Base-by-base conservation (phyloP, 2,113 vertebrate genomes). In the Actinemys pallida region DNA sequence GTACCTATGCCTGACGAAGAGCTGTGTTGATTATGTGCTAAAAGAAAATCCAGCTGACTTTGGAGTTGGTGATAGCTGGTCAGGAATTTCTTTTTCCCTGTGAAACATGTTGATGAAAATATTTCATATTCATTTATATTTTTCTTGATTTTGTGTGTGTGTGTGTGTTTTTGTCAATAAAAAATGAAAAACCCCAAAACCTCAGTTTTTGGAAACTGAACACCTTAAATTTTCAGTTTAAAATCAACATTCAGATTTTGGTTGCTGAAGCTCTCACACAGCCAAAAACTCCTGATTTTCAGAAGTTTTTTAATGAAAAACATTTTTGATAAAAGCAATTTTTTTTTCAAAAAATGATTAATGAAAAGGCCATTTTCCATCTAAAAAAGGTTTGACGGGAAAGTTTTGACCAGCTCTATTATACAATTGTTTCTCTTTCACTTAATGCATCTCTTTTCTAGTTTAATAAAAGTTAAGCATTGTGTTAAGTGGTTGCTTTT, bases 401-500 rank as follows among this genome's bases (percentile, higher is more conserved):
- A 25, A 1, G 84, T 91, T 92, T 81, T 59, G 39, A 22, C 75
- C 49, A 3, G 8, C 31, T 84, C 42, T 89, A 81, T 39, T 89
- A 84, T 50, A 10, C 39, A 76, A 49, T 45, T 45, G 14, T 59
- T 83, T 94, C 94, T 97, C 81, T 87, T 86, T 92, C 54, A 57
- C n/a, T 39, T 72, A 39, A 72, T 57, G 6, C 39, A 47, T 87
- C 57, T 90, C 56, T 78, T 90, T 3, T 65, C 78, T 91, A 27
- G n/a, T 39, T 72, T 72, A 39, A 65, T 50, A 91, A 83, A 56
- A 47, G 42, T 86, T 95, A 87, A 3, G 1, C 50, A 1, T 11
- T 45, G 65, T 80, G 88, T 96, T 96, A 96, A 96, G 83, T 42
- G 81, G 88, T 86, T 85, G 79, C 90, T 95, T 91, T 89, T 35